Evolutionary conservation across 2,113 vertebrate species (phyloP), one percentile per base, ranked within the genome.

Genomic region (Ictalurus punctatus): DNA sequence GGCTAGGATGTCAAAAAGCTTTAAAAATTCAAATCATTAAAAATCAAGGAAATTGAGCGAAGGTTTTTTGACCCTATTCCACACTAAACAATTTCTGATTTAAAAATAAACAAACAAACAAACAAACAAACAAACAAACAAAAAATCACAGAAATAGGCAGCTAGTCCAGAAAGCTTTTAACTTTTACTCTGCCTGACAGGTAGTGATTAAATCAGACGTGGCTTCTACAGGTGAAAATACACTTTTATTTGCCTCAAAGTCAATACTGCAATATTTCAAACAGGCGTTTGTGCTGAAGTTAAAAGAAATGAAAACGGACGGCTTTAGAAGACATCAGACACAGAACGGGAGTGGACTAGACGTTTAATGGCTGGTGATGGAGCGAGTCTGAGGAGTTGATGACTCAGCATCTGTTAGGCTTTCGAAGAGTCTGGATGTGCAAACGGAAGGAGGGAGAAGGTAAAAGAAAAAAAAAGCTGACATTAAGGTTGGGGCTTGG

Each of bases 391-490:
- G 19, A 80, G 17, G 80, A 84, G 40, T 63, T 87, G 89, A 88
- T 91, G 91, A 88, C 69, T 91, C 84, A 91, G 80, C 87, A 90
- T 83, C 74, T 90, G 65, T 86, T 86, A 73, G 86, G 87, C 84
- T 88, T 90, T 88, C 58, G 25, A 48, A 79, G 87, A 88, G 88
- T 89, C 79, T 67, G 23, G 87, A 84, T 48, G 83, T 76, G 73
- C 63, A 81, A 85, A 84, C 63, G 6, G 59, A 87, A 89, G 56
- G 67, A 56, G 44, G 27, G n/a, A 58, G 10, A 79, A 86, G 79
- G 85, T 87, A 87, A 85, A 87, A 37, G 83, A 88, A 84, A 21
- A 88, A 84, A 21, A 30, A 85, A 88, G 80, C 86, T 83, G 89
- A 88, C 89, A 90, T 86, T 80, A 86, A 89, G n/a, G 79, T 73